A percentile compares a stretch with the other conserved stretches of the same genome.
These are phyloP conservation scores for Taenaris catops DNA, from an alignment of 2,888 invertebrate genomes.

Conservation along the genomic window DNA sequence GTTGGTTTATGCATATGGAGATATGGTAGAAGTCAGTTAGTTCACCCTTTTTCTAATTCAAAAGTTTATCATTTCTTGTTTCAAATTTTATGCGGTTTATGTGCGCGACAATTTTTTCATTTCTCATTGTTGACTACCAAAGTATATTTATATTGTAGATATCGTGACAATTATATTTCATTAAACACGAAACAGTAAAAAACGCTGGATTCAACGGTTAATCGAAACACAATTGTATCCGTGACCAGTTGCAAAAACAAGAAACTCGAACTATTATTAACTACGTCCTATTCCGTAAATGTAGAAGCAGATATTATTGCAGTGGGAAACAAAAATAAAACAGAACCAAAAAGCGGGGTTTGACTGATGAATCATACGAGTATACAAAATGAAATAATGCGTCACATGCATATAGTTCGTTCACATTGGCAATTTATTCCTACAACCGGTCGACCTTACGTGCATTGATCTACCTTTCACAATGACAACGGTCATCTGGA, in stretches of 20 bases:
- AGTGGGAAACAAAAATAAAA: constrained; percentile 17
- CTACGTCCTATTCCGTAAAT: constrained; percentile 12
- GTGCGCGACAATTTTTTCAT: no score
- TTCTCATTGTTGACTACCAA: no score
- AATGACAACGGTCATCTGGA: constrained; percentile 13
- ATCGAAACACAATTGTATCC: no score
- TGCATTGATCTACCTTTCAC: constrained; percentile 17
- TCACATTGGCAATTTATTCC: constrained; percentile 16
- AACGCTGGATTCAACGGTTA: no score
- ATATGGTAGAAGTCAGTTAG: no score
- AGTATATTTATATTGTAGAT: no score
- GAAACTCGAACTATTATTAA: constrained; percentile 4
- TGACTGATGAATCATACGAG: constrained; percentile 18
- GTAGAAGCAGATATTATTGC: constrained; percentile 12
- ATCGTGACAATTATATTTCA: no score
- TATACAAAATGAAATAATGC: constrained; percentile 4
- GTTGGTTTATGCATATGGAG: no score
- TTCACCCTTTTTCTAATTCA: no score
- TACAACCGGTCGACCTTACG: constrained; percentile 15
- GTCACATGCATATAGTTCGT: constrained; percentile 16
- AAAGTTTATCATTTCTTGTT: no score
- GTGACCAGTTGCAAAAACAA: not conserved
- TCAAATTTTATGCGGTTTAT: no score
- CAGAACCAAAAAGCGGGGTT: constrained; percentile 8
- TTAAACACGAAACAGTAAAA: no score